Conservation (phyloP, 92 coral and sea anemone genomes). For the Porites divaricata region DNA sequence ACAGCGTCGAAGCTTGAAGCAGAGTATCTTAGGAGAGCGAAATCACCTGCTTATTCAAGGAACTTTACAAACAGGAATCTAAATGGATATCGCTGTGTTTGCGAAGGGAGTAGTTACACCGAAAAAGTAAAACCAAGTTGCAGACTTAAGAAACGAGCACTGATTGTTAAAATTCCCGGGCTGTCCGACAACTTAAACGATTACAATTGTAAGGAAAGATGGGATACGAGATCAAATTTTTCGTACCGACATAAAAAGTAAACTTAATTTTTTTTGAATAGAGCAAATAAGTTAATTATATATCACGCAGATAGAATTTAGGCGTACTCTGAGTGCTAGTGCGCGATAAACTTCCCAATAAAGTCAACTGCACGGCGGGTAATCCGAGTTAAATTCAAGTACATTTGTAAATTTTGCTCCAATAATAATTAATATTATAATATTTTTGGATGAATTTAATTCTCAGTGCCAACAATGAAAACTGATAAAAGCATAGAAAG, state of each 20-base stretch:
- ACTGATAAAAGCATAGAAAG: background rate
- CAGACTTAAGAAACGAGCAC: slow-evolving; percentile 5
- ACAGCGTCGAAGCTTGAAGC: slow-evolving; percentile 40
- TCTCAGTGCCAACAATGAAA: background rate
- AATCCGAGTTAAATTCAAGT: background rate
- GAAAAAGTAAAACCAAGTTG: slow-evolving; percentile 3
- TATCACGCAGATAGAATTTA: background rate
- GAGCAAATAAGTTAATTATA: background rate
- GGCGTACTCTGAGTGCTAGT: background rate
- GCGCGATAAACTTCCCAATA: background rate
- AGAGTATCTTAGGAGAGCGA: slow-evolving; percentile 34
- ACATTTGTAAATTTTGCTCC: background rate
- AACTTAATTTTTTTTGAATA: background rate
- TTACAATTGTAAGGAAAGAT: slow-evolving; percentile 5
- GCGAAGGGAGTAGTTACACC: background rate
- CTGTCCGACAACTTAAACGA: slow-evolving; percentile 30
- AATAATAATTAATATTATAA: no score
- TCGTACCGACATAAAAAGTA: slow-evolving; percentile 41
- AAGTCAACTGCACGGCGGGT: no score
- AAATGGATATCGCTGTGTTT: slow-evolving; percentile 13
- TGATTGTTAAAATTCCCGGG: slow-evolving; percentile 30
- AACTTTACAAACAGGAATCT: background rate
- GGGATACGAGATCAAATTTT: slow-evolving; percentile 8
- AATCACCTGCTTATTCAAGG: slow-evolving; percentile 19
- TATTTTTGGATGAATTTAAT: no score